Evolutionary conservation across 2,113 vertebrate genomes (phyloP).

Genomic region (Epinephelus fuscoguttatus): DNA sequence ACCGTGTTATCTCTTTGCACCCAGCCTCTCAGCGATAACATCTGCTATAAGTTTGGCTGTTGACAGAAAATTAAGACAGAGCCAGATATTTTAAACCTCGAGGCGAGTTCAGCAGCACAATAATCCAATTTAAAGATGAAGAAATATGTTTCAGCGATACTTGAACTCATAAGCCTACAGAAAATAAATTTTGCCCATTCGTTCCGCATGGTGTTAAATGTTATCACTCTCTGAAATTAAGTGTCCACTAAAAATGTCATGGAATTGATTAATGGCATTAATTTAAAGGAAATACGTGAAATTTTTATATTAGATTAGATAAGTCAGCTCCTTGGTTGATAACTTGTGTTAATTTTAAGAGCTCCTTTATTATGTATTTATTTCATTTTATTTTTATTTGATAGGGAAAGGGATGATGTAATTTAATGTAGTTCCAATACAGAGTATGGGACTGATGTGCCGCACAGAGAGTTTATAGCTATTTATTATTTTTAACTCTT

Average conservation of each 20-base stretch:
- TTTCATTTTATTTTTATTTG: too few relatives aligned
- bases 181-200: background rate
- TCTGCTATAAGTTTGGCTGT: slow-evolving; percentile 2
- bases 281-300: background rate
- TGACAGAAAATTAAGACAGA: background rate
- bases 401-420: too few relatives aligned
- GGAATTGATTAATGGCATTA: background rate
- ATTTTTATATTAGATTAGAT: background rate
- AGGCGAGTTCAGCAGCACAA: background rate
- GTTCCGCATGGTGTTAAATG: background rate
- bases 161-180: background rate
- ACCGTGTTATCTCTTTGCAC: background rate
- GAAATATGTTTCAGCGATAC: background rate
- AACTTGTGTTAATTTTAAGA: background rate
- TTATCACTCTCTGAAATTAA: background rate
- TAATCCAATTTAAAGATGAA: background rate
- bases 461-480: too few relatives aligned
- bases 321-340: background rate
- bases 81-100: background rate
- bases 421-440: too few relatives aligned
- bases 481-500: too few relatives aligned
- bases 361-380: background rate
- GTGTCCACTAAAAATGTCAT: background rate
- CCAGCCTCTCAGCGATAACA: background rate
- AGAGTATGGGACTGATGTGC: too few relatives aligned